Percentiles rank a stretch among this genome's conserved stretches.
phyloP scores from a whole-genome alignment of 23 tunicate genomes.

The Trididemnum miniatum region DNA sequence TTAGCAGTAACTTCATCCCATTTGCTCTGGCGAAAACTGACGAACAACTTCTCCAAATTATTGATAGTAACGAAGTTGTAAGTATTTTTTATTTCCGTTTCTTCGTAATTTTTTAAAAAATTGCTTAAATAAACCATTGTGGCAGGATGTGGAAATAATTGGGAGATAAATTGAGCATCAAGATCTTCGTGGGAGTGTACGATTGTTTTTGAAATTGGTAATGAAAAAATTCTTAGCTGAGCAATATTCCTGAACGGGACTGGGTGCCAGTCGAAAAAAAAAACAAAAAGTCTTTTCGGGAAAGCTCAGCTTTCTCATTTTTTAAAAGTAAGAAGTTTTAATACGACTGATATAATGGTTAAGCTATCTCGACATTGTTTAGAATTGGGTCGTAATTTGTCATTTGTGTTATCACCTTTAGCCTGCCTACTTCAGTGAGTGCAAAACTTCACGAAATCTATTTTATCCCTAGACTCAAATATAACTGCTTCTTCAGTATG shows the following conservation, averaged over 20 bases:
- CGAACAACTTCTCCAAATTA: neutral
- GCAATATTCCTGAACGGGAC: neutral
- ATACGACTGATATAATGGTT: neutral
- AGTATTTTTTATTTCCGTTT: neutral
- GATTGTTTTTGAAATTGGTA: neutral
- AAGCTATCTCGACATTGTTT: neutral
- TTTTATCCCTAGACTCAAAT: neutral
- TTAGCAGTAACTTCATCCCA: neutral
- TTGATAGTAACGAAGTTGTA: neutral
- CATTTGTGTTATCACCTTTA: neutral
- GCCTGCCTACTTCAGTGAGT: neutral
- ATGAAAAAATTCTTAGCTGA: neutral
- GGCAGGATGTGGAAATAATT: neutral
- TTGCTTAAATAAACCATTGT: neutral
- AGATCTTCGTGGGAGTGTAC: neutral
- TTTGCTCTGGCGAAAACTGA: neutral
- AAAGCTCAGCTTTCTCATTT: neutral
- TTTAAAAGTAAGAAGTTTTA: neutral
- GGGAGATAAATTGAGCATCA: neutral
- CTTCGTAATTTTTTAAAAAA: neutral
- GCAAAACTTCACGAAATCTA: neutral
- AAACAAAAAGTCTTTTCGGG: neutral
- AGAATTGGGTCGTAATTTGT: neutral
- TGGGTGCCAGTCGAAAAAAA: neutral
- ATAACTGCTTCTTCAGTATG: neutral